These are phyloP conservation scores for Holothuria leucospilota DNA, from an alignment of 53 echinoderm and acorn worm genomes.

Conservation along the genomic window DNA sequence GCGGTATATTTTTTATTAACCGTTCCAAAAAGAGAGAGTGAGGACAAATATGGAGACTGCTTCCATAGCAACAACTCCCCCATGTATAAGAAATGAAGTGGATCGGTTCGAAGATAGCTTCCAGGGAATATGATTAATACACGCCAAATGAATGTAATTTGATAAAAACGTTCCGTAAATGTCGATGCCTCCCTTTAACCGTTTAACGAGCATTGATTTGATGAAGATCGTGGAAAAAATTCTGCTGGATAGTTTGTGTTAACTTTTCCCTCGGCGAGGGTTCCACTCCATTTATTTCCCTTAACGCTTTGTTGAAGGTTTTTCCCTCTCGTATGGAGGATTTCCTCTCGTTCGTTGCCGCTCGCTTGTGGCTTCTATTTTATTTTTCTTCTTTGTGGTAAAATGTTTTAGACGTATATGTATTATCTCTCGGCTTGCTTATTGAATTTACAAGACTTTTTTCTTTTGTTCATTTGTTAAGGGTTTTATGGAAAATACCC, in stretches of 20 bases:
- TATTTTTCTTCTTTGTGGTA: not conserved
- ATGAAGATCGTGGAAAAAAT: constrained; percentile 25
- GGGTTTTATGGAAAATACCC: too few relatives aligned
- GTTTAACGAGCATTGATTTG: constrained; percentile 43
- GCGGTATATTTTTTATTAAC: too few relatives aligned
- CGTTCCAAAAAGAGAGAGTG: too few relatives aligned
- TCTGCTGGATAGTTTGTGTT: constrained; percentile 24
- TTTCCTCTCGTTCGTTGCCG: constrained; percentile 19
- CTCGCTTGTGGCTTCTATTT: not conserved
- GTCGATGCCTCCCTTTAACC: constrained; percentile 32
- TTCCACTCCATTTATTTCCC: constrained; percentile 36
- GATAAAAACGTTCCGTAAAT: constrained; percentile 24
- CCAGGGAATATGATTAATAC: constrained; percentile 10
- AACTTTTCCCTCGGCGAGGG: constrained; percentile 13
- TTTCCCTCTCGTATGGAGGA: not conserved
- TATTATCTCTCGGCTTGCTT: too few relatives aligned
- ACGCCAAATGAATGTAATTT: constrained; percentile 25
- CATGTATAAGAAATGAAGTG: constrained; percentile 13
- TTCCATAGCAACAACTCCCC: not conserved
- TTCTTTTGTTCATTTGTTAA: too few relatives aligned
- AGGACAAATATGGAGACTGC: too few relatives aligned
- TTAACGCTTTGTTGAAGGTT: constrained; percentile 9
- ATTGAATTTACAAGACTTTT: too few relatives aligned
- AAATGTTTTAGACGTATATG: too few relatives aligned
- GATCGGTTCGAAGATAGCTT: constrained; percentile 10